phyloP scores from a whole-genome alignment of 2,888 invertebrate species.

The Sepiola atlantica region DNA sequence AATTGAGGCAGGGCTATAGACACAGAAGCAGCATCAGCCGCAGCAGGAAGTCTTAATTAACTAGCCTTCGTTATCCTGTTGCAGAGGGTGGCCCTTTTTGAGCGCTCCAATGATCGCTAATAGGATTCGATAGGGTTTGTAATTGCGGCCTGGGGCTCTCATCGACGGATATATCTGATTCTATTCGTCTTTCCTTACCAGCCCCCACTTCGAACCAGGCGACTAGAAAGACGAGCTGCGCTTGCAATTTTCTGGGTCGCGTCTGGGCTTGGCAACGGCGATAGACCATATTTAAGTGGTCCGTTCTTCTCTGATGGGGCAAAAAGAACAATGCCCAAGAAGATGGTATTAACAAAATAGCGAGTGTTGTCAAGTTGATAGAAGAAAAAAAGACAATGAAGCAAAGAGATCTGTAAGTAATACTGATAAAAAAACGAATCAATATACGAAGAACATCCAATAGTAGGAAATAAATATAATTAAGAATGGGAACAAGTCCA shows the following conservation, averaged over 20 bases:
- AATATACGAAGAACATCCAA: too few relatives aligned
- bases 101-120: conserved; percentile 20
- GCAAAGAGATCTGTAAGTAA: too few relatives aligned
- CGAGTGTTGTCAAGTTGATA: background rate
- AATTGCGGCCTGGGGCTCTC: background rate
- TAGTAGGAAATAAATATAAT: too few relatives aligned
- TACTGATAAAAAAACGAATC: too few relatives aligned
- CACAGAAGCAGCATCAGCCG: background rate
- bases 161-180: conserved; percentile 19
- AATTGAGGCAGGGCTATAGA: background rate
- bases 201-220: background rate
- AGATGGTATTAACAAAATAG: background rate
- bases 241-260: background rate
- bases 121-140: conserved; percentile 21
- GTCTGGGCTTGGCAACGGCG: background rate
- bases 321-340: background rate
- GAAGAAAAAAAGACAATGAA: background rate
- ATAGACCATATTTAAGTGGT: background rate
- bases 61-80: conserved; percentile 32
- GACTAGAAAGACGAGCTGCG: background rate
- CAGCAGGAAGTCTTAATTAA: conserved; percentile 32
- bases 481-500: too few relatives aligned
- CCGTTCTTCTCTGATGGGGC: background rate
- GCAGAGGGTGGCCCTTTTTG: conserved; percentile 14
- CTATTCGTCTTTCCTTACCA: background rate